Evolutionary conservation across 2,888 invertebrate genomes (phyloP), one percentile per base, ranked within the genome.

Genomic region (Drosophila recens): DNA sequence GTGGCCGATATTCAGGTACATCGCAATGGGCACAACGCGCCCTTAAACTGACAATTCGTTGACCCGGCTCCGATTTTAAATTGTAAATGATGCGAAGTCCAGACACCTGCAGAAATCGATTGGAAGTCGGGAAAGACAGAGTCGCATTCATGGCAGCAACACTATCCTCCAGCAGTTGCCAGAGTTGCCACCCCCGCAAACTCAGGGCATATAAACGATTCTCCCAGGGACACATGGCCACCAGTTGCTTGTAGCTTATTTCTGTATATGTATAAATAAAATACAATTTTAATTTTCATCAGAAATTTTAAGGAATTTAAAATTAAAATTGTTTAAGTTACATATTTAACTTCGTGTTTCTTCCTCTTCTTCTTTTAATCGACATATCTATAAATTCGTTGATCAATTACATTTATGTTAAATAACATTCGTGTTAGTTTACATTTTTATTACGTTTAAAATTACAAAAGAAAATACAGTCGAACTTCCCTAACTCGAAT

Each of bases 121-220:
- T 80, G 1, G 90, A 90, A 13, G 61, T 67, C 6, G 90, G 86
- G 1, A 43, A 43, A 0, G 59, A 23, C 0, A 59, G 49, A 27
- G 49, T 83, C 6, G 52, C 13, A 11, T 85, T 85, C 85, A 91
- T 90, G 4, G 82, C 13, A 0, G 81, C 79, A 3, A 94, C 93
- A 2, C 94, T 93, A 84, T 93, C 93, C 91, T 95, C 95, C 0
- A 95, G 93, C 23, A 95, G 94, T 64, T 94, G 94, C 64, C 93
- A 90, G 10, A 97, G 90, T 81, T 95, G 92, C 59, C 93, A 91
- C 0, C 97, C 97, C 57, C 93, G 92, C 57, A 97, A 90, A 72
- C 95, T 95, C 54, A 96, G 94, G n/a, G 95, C 93, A 83, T 96
- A 95, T 66, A 97, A 93, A 59, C 94, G 94, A 92, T 97, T 97